phyloP scores from a whole-genome alignment of 2,797 vertebrate genomes.

The Myripristis murdjan region DNA sequence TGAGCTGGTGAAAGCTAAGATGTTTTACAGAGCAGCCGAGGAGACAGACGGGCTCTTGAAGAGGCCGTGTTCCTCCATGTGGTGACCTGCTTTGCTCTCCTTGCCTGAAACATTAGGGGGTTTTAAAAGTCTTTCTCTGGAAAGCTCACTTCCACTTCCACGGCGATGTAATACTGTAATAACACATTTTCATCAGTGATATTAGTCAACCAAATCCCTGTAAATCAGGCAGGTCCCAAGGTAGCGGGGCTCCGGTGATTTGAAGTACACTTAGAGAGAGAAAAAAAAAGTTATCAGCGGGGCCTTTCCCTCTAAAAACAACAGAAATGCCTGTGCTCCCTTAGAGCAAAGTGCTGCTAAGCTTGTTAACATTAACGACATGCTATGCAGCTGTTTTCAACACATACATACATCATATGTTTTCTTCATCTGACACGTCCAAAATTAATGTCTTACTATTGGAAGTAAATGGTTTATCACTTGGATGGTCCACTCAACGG shows the following conservation, averaged over 20 bases:
- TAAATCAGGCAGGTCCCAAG: slow-evolving; percentile 55
- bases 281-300: background rate
- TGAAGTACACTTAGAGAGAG: slow-evolving; percentile 33
- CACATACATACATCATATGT: slow-evolving; percentile 52
- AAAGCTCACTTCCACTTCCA: slow-evolving; percentile 70
- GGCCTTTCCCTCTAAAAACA: slow-evolving; percentile 36
- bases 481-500: slow-evolving; percentile 22
- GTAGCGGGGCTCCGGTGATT: slow-evolving; percentile 36
- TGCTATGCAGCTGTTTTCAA: slow-evolving; percentile 55
- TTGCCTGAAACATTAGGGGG: slow-evolving; percentile 45
- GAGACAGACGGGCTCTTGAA: slow-evolving; percentile 60
- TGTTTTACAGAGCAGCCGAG: slow-evolving; percentile 64
- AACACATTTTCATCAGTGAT: slow-evolving; percentile 66
- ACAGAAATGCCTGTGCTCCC: slow-evolving; percentile 35
- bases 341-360: slow-evolving; percentile 44
- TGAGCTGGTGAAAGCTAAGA: slow-evolving; percentile 59
- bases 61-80: slow-evolving; percentile 55
- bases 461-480: slow-evolving; percentile 42
- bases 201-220: slow-evolving; percentile 57
- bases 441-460: slow-evolving; percentile 55
- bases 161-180: slow-evolving; percentile 60
- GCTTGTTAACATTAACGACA: slow-evolving; percentile 66
- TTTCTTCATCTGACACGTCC: slow-evolving; percentile 45
- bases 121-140: slow-evolving; percentile 54
- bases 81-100: slow-evolving; percentile 62